Evolutionary conservation across 2,888 invertebrate species (phyloP).

Genomic region (Andrena flavipes): DNA sequence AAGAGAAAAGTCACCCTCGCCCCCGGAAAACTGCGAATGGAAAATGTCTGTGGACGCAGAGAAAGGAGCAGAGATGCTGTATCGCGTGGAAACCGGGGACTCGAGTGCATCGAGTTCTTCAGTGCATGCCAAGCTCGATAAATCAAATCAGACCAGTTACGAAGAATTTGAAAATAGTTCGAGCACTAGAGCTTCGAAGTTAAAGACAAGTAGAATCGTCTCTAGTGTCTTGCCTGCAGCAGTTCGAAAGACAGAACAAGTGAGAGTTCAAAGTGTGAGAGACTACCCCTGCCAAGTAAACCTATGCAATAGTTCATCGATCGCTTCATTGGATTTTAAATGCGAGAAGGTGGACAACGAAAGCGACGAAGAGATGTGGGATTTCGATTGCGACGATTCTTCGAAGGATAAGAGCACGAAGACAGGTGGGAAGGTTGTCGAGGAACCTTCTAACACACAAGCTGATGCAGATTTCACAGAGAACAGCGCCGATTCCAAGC

Average conservation of each 20-base stretch:
- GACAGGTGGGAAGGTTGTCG: no score
- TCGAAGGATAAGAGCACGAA: neutral
- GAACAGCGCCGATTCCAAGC: neutral
- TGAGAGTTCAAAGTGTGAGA: neutral
- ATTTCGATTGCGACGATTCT: neutral
- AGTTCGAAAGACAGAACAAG: neutral
- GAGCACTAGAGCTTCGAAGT: neutral
- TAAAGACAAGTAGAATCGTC: neutral
- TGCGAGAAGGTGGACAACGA: neutral
- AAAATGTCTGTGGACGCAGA: constrained; percentile 10
- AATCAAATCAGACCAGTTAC: neutral
- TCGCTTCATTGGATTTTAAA: neutral
- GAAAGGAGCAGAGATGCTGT: constrained; percentile 39
- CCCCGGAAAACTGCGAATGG: constrained; percentile 17
- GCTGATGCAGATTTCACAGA: neutral
- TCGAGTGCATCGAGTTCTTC: neutral
- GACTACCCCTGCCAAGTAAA: constrained; percentile 31
- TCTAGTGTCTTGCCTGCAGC: neutral
- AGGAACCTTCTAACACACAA: neutral
- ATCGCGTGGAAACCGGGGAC: constrained; percentile 30
- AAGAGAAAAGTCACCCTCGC: neutral
- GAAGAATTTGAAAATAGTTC: neutral
- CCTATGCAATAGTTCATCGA: constrained; percentile 19
- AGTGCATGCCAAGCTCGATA: no score
- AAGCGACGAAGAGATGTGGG: neutral